phyloP scores from a whole-genome alignment of 2,888 invertebrate species.

The Antheraea yamamai region DNA sequence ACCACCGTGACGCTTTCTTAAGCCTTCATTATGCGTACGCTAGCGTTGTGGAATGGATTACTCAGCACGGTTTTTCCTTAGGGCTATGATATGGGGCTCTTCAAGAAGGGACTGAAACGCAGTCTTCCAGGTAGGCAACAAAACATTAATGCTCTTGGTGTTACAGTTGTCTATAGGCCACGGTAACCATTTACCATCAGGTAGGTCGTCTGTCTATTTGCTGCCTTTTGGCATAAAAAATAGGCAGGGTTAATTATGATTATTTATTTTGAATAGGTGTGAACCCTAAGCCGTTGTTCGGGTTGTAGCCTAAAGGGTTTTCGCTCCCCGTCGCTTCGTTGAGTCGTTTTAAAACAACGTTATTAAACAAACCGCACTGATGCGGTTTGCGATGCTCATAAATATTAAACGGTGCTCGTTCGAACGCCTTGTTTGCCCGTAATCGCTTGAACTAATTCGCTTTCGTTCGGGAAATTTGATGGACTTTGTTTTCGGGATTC shows the following conservation, averaged over 20 bases:
- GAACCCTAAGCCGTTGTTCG: conserved; percentile 60
- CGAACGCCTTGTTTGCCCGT: conserved; percentile 14
- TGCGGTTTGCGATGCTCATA: conserved; percentile 77
- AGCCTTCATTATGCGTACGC: too few species aligned
- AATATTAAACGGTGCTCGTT: conserved; percentile 61
- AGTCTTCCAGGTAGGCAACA: too few species aligned
- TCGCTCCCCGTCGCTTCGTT: conserved; percentile 48
- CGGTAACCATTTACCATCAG: too few species aligned
- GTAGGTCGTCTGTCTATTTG: too few species aligned
- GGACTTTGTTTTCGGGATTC: background rate
- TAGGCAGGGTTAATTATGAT: background rate
- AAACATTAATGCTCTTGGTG: too few species aligned
- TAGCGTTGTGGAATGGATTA: too few species aligned
- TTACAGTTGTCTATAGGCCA: too few species aligned
- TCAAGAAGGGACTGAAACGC: too few species aligned
- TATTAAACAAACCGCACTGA: conserved; percentile 80
- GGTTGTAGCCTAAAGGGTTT: conserved; percentile 73
- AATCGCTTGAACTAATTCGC: conserved; percentile 17
- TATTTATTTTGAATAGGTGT: conserved; percentile 14
- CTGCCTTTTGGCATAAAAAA: too few species aligned
- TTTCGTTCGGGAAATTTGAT: background rate
- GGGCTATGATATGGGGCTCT: too few species aligned
- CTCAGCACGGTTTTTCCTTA: too few species aligned
- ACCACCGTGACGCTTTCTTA: too few species aligned
- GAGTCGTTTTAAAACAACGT: conserved; percentile 80